A percentile compares a stretch with the other conserved stretches of the same genome.
These are phyloP conservation scores for Drosophila cardini DNA, from an alignment of 1,140 invertebrate species.

Conservation along the genomic window DNA sequence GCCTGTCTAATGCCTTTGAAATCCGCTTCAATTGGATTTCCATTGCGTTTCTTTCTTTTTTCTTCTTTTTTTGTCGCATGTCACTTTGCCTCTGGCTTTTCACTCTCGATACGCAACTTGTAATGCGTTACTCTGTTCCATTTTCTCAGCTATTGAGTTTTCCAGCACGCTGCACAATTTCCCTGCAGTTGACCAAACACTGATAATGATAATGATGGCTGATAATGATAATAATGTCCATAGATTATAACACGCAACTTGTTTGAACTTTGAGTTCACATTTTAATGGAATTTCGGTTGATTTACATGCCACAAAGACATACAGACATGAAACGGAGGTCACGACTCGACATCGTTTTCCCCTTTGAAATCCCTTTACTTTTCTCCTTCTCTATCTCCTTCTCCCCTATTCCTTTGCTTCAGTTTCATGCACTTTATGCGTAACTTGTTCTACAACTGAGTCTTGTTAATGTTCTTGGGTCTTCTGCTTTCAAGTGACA, in stretches of 20 bases:
- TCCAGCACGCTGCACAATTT: constrained; percentile 42
- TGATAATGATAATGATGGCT: constrained; percentile 69
- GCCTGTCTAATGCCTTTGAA: constrained; percentile 64
- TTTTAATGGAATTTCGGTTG: constrained; percentile 82
- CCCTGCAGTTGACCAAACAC: constrained; percentile 53
- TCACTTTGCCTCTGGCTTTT: constrained; percentile 61
- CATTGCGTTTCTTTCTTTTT: constrained; percentile 43
- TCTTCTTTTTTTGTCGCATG: constrained; percentile 33
- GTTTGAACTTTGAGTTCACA: constrained; percentile 78
- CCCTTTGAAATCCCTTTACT: constrained; percentile 14
- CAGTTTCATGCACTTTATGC: constrained; percentile 21
- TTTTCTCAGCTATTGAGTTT: constrained; percentile 35
- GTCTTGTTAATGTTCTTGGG: constrained; percentile 16
- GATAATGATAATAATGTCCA: constrained; percentile 68
- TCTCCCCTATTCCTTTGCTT: neutral
- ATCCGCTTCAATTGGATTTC: constrained; percentile 82
- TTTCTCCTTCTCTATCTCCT: constrained; percentile 7
- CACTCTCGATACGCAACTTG: constrained; percentile 75
- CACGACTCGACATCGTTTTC: constrained; percentile 71
- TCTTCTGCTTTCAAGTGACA: constrained; percentile 7
- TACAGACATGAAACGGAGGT: constrained; percentile 46
- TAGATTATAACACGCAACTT: constrained; percentile 77
- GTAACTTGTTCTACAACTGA: constrained; percentile 6
- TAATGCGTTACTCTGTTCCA: constrained; percentile 27
- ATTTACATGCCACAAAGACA: constrained; percentile 61